Evolutionary conservation across 1,140 invertebrate genomes (phyloP).

Genomic region (Ceratosolen solmsi): DNA sequence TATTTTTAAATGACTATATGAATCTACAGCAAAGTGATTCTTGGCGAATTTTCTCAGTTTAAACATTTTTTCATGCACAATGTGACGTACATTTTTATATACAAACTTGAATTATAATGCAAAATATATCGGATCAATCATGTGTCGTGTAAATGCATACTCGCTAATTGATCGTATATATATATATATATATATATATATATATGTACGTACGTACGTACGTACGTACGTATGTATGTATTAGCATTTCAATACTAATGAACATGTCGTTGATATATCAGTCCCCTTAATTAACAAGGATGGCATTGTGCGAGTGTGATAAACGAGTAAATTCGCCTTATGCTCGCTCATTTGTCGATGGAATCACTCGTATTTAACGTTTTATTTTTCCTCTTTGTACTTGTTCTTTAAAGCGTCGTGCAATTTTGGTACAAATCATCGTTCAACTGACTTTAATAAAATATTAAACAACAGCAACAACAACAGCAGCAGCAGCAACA

Average conservation of each 20-base stretch:
- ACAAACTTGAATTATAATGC: constrained; percentile 13
- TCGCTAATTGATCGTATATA: neutral
- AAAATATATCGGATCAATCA: constrained; percentile 26
- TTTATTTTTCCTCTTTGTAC: constrained; percentile 35
- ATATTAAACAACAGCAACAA: too few species aligned
- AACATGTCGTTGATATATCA: neutral
- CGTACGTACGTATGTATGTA: too few species aligned
- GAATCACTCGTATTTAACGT: constrained; percentile 18
- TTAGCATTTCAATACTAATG: constrained; percentile 19
- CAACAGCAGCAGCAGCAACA: too few species aligned
- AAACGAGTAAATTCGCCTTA: constrained; percentile 33
- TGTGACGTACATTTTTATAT: constrained; percentile 12
- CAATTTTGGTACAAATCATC: constrained; percentile 46
- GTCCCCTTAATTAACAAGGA: neutral
- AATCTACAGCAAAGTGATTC: constrained; percentile 19
- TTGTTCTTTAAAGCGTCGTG: constrained; percentile 40
- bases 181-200: too few species aligned
- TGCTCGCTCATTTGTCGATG: constrained; percentile 5
- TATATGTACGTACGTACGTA: too few species aligned
- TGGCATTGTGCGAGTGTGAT: constrained; percentile 7
- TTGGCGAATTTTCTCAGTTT: constrained; percentile 31
- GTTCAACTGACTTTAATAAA: constrained; percentile 27
- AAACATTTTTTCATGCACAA: constrained; percentile 11
- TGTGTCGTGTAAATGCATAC: constrained; percentile 29
- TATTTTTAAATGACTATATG: constrained; percentile 28